A percentile compares a stretch with the other conserved stretches of the same genome.
Conservation (phyloP, 1,140 invertebrate species). For the Helicoverpa zea region DNA sequence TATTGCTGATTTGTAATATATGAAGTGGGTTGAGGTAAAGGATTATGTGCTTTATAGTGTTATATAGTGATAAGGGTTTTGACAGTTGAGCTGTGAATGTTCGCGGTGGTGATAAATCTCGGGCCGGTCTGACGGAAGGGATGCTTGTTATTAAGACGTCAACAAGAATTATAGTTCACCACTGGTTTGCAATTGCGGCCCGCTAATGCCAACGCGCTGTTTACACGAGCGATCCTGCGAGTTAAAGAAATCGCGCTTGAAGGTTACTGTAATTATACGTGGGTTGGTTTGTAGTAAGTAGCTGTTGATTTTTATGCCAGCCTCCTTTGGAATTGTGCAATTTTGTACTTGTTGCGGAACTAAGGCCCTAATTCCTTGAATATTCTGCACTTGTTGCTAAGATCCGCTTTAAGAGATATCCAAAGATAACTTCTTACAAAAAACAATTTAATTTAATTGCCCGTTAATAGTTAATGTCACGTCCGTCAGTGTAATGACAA, state of each 20-base stretch:
- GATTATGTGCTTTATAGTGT: slow-evolving; percentile 20
- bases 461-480: not conserved
- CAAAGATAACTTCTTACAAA: not conserved
- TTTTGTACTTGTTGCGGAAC: not conserved
- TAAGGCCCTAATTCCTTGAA: not conserved
- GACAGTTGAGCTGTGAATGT: slow-evolving; percentile 2
- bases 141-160: slow-evolving; percentile 58
- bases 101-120: slow-evolving; percentile 48
- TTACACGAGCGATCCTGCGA: slow-evolving; percentile 14
- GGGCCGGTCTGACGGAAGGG: slow-evolving; percentile 46
- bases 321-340: not conserved
- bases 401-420: not conserved
- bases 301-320: not conserved
- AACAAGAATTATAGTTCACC: slow-evolving; percentile 56
- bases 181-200: slow-evolving; percentile 35
- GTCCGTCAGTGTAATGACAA: slow-evolving; percentile 29
- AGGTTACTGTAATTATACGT: slow-evolving; percentile 34
- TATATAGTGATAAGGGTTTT: slow-evolving; percentile 18
- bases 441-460: not conserved
- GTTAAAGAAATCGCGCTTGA: slow-evolving; percentile 31
- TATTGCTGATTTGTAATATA: slow-evolving; percentile 39
- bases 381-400: not conserved
- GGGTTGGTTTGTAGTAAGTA: slow-evolving; percentile 10
- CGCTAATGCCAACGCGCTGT: slow-evolving; percentile 34
- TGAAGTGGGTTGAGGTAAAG: not conserved